These are phyloP conservation scores for Physeter macrocephalus DNA, from an alignment of 2,113 vertebrate species.

Conservation along the genomic window DNA sequence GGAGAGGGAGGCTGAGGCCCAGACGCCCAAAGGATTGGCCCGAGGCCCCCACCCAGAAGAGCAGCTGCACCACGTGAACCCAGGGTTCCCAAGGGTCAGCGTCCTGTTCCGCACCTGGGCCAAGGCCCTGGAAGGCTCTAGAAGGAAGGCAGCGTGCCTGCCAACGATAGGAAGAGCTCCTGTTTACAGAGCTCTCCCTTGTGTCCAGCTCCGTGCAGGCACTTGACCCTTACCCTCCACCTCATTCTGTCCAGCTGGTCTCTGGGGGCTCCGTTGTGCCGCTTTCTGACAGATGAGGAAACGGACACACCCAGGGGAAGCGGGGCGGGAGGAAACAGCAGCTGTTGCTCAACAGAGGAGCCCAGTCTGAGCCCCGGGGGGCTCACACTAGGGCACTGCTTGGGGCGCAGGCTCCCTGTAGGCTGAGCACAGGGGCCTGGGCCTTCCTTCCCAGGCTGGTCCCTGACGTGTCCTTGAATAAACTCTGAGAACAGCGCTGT, in stretches of 20 bases:
- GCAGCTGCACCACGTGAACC: rapidly evolving
- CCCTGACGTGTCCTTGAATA: neutral
- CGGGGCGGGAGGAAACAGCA: rapidly evolving
- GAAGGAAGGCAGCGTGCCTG: rapidly evolving
- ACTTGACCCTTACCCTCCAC: rapidly evolving
- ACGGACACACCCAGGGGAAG: no score
- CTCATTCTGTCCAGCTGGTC: neutral
- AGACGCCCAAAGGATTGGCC: neutral
- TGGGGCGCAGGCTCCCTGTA: rapidly evolving
- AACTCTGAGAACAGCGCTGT: neutral
- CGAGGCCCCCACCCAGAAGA: neutral
- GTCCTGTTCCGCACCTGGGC: neutral
- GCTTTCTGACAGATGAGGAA: neutral
- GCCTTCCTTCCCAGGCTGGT: neutral
- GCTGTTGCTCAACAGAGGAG: neutral
- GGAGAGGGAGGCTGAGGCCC: neutral
- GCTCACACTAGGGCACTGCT: neutral
- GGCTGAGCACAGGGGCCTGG: neutral
- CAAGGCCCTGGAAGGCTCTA: neutral
- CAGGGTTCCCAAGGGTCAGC: rapidly evolving
- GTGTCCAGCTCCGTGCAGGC: neutral
- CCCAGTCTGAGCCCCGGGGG: rapidly evolving
- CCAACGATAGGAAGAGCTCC: neutral
- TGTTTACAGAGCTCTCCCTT: neutral
- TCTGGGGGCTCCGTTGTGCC: rapidly evolving